Base-by-base conservation (phyloP, 1,140 invertebrate genomes). In the Drosophila murphyi region DNA sequence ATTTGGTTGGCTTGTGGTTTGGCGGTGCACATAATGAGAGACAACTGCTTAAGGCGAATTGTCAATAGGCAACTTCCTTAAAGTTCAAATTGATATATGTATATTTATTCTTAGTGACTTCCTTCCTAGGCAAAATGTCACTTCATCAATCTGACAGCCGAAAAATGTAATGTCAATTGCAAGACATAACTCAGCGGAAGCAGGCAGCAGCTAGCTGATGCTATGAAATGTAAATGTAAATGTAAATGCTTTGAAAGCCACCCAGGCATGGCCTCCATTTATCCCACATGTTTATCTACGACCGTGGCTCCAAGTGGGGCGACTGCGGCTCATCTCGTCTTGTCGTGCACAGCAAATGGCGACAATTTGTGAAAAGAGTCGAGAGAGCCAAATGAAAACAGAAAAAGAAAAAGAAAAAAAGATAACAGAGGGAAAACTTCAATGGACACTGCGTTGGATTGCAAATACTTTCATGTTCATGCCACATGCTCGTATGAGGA, bases 161-260 rank as follows among this genome's bases (percentile, higher is more conserved):
- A 87, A 72, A 82, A 87, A 80, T 76, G 59, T 73, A 72, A 61
- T 77, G 82, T 88, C 82, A 88, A 87, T 88, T 87, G 82, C 76
- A 77, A 73, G 65, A 73, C 69, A 87, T 87, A 83, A 87, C 83
- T 87, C 83, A 77, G 45, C 39, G n/a, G 35, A 39, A 5, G 54
- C 35, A 62, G 20, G 20, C 20, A 20, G 20, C 20, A 20, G 20
- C 20, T 20, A 20, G 20, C 20, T 20, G 20, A 20, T 20, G 20
- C 20, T 20, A 48, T 65, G 81, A 76, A 63, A 88, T 80, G 83
- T 69, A 70, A 75, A 75, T 75, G 72, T 54, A 83, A 76, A 75
- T 75, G 72, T 54, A 83, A 76, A 54, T 50, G 70, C 67, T 71
- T 62, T 74, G 62, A 45, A 43, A 47, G 28, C 37, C 61, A 65